Percentiles rank a stretch among this genome's conserved stretches.
Conservation (phyloP, 2,888 invertebrate genomes). For the Macroteleia sp. region DNA sequence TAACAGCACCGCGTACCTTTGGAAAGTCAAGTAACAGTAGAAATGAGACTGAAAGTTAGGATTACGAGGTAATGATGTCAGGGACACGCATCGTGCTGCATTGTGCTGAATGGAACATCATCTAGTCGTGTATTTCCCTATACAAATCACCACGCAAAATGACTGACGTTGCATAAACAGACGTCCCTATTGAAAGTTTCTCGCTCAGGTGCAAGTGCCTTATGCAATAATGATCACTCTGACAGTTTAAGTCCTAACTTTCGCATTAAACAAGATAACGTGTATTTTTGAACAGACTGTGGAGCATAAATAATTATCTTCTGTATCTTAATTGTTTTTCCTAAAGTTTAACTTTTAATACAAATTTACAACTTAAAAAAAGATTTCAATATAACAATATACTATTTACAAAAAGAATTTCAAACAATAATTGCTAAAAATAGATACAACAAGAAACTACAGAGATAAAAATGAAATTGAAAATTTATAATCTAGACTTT, state of each 20-base stretch:
- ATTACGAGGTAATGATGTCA: constrained; percentile 81
- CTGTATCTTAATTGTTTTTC: no score
- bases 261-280: constrained; percentile 8
- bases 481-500: no score
- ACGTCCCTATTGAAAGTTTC: constrained; percentile 46
- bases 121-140: constrained; percentile 65
- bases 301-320: no score
- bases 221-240: constrained; percentile 28
- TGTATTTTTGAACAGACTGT: background rate
- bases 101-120: constrained; percentile 59
- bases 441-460: no score
- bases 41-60: constrained; percentile 81
- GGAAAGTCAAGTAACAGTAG: constrained; percentile 71
- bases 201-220: constrained; percentile 28
- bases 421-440: no score
- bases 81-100: constrained; percentile 70
- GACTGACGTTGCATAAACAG: constrained; percentile 40
- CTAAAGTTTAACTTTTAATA: no score
- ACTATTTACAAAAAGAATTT: no score
- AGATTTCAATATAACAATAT: no score
- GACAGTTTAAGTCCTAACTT: background rate
- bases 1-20: no score
- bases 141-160: constrained; percentile 64
- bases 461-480: no score
- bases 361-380: no score